Conservation (phyloP, 2,797 vertebrate genomes). For the Oryzias sinensis region DNA sequence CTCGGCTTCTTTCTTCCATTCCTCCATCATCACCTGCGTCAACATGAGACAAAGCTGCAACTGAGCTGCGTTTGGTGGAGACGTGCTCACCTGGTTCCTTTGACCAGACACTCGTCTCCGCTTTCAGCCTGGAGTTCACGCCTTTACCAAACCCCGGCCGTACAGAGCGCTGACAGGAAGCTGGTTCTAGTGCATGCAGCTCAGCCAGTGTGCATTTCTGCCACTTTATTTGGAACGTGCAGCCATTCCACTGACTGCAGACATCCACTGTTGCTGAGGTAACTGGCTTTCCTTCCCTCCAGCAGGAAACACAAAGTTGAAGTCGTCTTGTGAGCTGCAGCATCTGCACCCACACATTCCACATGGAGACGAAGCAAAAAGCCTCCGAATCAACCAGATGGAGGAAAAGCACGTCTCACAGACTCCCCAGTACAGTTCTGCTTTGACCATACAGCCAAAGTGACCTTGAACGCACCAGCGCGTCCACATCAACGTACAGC, state of each 20-base stretch:
- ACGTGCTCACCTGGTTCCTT: background rate
- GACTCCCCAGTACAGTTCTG: too few species aligned
- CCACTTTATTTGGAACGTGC: background rate
- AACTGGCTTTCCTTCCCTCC: conserved; percentile 38
- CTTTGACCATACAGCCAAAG: too few species aligned
- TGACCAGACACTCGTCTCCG: background rate
- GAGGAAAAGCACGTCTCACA: too few species aligned
- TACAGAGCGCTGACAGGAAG: too few species aligned
- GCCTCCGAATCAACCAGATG: too few species aligned
- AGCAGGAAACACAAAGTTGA: conserved; percentile 18
- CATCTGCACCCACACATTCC: too few species aligned
- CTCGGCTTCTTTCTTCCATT: conserved; percentile 74
- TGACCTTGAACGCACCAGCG: too few species aligned
- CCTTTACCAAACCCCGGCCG: too few species aligned
- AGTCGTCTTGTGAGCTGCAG: conserved; percentile 2
- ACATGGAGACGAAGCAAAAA: too few species aligned
- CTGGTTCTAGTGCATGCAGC: background rate
- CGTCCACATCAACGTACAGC: too few species aligned
- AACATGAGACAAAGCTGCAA: conserved; percentile 14
- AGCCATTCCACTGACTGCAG: conserved; percentile 26
- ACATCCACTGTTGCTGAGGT: conserved; percentile 59
- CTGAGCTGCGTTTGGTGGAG: background rate
- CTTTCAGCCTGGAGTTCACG: background rate
- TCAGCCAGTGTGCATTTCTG: background rate
- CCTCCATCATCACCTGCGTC: conserved; percentile 56